Conservation (phyloP, 2,888 invertebrate species). For the Bombylius discolor region DNA sequence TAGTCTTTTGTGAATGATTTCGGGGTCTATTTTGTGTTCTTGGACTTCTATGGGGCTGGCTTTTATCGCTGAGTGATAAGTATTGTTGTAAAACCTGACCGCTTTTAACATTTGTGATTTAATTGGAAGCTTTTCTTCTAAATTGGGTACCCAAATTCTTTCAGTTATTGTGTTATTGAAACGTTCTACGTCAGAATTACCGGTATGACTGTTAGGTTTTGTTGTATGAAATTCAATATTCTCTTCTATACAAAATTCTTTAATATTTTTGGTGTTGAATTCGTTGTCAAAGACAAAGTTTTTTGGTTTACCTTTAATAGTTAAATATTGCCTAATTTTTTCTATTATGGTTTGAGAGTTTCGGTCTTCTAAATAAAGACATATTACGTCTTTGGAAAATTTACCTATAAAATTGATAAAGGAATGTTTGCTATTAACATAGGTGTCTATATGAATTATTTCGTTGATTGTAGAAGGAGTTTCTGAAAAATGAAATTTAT, state of each 20-base stretch:
- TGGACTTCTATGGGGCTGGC: too few species aligned
- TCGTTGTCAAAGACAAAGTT: not conserved
- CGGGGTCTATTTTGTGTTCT: too few species aligned
- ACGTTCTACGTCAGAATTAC: not conserved
- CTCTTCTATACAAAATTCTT: not conserved
- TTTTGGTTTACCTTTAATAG: not conserved
- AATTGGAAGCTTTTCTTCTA: not conserved
- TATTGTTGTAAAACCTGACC: too few species aligned
- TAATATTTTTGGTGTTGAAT: not conserved
- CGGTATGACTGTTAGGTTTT: constrained; percentile 3
- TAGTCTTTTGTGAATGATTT: too few species aligned
- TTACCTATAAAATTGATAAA: constrained; percentile 7
- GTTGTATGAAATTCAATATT: not conserved
- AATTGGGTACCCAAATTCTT: not conserved
- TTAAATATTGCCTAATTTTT: not conserved
- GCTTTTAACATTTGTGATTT: too few species aligned
- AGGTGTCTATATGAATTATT: constrained; percentile 3
- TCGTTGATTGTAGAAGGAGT: constrained; percentile 1
- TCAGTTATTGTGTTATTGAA: not conserved
- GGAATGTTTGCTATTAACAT: not conserved
- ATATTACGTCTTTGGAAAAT: constrained; percentile 3
- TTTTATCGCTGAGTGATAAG: too few species aligned
- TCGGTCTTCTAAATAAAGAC: constrained; percentile 1
- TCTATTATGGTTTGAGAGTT: constrained; percentile 1
- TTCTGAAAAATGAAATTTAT: constrained; percentile 4